These are phyloP conservation scores for Acrobasis repandana DNA, from an alignment of 2,888 invertebrate species.

Conservation along the genomic window DNA sequence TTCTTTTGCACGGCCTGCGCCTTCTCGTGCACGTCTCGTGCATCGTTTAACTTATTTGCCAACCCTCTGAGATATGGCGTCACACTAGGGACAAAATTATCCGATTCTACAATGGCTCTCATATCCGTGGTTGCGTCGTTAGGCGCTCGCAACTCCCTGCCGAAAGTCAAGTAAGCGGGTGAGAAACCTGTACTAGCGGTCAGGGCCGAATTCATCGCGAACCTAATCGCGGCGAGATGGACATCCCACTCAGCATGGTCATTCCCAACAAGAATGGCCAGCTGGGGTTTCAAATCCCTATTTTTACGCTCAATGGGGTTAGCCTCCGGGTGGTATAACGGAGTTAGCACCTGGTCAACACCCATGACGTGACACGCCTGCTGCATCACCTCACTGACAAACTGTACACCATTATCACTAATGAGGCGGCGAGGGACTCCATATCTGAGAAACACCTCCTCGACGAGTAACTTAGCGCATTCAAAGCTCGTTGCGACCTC, in stretches of 20 bases:
- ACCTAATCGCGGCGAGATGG: not conserved
- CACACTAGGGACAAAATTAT: constrained; percentile 7
- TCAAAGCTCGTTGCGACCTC: not conserved
- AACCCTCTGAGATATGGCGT: not conserved
- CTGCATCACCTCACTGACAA: no score
- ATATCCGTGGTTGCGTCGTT: not conserved
- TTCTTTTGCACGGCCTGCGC: not conserved
- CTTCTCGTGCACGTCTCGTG: constrained; percentile 1
- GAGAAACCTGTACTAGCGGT: not conserved
- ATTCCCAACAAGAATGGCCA: constrained; percentile 3
- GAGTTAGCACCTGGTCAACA: no score
- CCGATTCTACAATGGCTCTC: not conserved
- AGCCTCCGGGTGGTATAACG: constrained; percentile 3
- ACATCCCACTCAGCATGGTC: not conserved
- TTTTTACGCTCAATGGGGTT: constrained; percentile 7
- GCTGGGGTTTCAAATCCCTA: not conserved
- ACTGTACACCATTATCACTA: constrained; percentile 7
- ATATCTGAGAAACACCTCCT: constrained; percentile 11
- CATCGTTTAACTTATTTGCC: not conserved
- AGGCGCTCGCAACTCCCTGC: constrained; percentile 6
- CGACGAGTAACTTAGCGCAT: constrained; percentile 1
- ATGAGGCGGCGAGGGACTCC: not conserved
- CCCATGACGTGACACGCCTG: no score
- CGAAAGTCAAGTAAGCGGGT: not conserved
- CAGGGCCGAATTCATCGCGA: not conserved